Conservation (phyloP, 2,888 invertebrate species). For the Hypena proboscidalis region DNA sequence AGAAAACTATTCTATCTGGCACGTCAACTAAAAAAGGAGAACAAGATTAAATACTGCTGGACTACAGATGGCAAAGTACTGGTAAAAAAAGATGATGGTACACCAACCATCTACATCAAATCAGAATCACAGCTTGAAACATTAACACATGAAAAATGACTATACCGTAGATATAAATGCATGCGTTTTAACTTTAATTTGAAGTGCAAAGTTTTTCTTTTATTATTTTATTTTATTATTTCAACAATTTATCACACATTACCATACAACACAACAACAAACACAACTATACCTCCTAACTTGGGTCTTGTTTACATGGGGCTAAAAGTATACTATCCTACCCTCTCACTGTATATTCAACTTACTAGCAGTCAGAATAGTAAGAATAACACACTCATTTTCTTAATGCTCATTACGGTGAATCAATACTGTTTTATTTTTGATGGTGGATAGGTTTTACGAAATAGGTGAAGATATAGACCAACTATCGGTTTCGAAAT, state of each 20-base stretch:
- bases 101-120: neutral
- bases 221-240: neutral
- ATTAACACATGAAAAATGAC: neutral
- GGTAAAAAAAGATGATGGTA: conserved; percentile 1
- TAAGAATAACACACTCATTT: neutral
- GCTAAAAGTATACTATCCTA: no score
- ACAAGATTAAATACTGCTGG: conserved; percentile 6
- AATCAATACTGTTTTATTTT: neutral
- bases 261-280: neutral
- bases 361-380: neutral
- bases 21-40: neutral
- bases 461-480: neutral
- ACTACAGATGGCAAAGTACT: conserved; percentile 5
- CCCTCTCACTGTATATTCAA: neutral
- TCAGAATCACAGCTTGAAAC: neutral
- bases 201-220: neutral
- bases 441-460: neutral
- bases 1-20: conserved; percentile 4
- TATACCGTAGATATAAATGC: neutral
- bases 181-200: neutral
- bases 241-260: neutral
- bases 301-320: no score
- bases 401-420: neutral
- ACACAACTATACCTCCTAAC: neutral
- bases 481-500: neutral